Evolutionary conservation across 2,888 invertebrate genomes (phyloP).

Genomic region (Drosophila putrida): DNA sequence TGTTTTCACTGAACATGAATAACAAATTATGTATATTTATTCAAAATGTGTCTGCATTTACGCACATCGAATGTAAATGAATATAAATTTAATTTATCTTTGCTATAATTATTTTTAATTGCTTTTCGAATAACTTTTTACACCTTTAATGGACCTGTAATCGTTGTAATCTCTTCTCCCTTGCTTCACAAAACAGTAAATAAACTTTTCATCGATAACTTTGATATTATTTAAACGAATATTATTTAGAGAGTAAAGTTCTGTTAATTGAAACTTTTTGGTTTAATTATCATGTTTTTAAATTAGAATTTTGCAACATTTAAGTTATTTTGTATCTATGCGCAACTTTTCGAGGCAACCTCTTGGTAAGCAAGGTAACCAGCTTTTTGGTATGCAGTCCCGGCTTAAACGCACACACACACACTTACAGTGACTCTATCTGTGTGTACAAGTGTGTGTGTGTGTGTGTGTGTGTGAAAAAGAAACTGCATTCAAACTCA

Average conservation of each 20-base stretch:
- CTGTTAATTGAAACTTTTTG: neutral
- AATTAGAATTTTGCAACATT: slow-evolving; percentile 20
- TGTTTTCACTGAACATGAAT: neutral
- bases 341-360: slow-evolving; percentile 21
- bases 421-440: slow-evolving; percentile 7
- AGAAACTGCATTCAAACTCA: slow-evolving; percentile 72
- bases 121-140: too few relatives aligned
- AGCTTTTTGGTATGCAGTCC: slow-evolving; percentile 52
- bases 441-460: slow-evolving; percentile 20
- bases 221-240: too few relatives aligned
- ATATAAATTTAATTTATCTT: neutral
- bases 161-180: too few relatives aligned
- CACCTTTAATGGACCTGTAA: too few relatives aligned
- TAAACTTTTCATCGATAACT: too few relatives aligned
- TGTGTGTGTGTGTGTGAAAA: slow-evolving; percentile 42
- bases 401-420: slow-evolving; percentile 34
- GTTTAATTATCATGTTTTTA: neutral
- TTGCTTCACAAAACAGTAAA: too few relatives aligned
- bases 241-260: too few relatives aligned
- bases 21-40: neutral
- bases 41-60: neutral
- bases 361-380: slow-evolving; percentile 23
- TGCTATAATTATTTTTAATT: too few relatives aligned
- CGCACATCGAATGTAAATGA: neutral
- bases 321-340: slow-evolving; percentile 7